Evolutionary conservation across 2,113 vertebrate species (phyloP).

Genomic region (Copsychus sechellarum): DNA sequence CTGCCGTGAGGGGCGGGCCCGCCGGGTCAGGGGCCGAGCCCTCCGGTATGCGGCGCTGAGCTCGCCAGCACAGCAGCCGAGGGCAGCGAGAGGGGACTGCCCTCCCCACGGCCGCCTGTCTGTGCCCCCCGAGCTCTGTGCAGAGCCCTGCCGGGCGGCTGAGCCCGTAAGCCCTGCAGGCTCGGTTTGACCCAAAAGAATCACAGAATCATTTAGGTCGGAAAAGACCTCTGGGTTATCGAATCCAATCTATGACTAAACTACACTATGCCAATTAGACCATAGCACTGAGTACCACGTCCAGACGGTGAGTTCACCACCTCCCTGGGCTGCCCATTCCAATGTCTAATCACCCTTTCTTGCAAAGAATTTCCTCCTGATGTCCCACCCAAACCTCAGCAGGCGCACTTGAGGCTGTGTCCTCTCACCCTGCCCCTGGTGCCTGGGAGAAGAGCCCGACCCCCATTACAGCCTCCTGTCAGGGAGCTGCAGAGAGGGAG

Average conservation of each 20-base stretch:
- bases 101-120: fast-evolving
- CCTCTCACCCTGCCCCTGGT: not conserved
- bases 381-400: not conserved
- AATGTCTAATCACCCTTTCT: not conserved
- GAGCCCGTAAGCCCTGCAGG: not conserved
- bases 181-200: not conserved
- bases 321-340: not conserved
- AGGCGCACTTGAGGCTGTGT: not conserved
- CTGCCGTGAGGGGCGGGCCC: not conserved
- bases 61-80: fast-evolving
- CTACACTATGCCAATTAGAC: not conserved
- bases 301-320: not conserved
- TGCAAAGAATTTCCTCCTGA: not conserved
- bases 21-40: not conserved
- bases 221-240: not conserved
- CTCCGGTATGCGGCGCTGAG: too few relatives aligned
- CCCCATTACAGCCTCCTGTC: not conserved
- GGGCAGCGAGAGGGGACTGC: fast-evolving
- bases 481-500: too few relatives aligned
- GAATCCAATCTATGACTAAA: not conserved
- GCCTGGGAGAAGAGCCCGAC: not conserved
- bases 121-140: fast-evolving
- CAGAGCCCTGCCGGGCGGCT: fast-evolving
- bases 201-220: not conserved
- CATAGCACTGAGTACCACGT: not conserved